Conservation (phyloP, 2,797 vertebrate genomes). For the Hylomyscus alleni region DNA sequence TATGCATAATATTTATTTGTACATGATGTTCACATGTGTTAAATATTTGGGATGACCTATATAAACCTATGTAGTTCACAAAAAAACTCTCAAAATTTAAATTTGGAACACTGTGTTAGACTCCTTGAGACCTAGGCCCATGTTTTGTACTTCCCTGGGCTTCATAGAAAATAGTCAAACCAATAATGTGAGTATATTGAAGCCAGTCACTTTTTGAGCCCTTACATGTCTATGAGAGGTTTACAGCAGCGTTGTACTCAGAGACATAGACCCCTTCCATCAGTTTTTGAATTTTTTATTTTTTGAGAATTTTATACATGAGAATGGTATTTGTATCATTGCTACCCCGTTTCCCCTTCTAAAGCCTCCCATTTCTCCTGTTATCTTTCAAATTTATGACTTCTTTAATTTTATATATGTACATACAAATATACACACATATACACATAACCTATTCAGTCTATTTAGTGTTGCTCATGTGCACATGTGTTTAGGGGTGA, state of each 20-base stretch:
- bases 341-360: too few species aligned
- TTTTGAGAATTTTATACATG: too few species aligned
- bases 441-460: not conserved
- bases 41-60: not conserved
- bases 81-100: constrained; percentile 1
- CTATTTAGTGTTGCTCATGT: not conserved
- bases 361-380: not conserved
- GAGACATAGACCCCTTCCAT: not conserved
- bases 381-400: not conserved
- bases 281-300: not conserved
- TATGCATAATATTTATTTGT: not conserved
- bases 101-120: not conserved
- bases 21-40: not conserved
- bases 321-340: not conserved
- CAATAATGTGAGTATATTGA: not conserved
- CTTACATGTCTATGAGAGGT: not conserved
- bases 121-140: not conserved
- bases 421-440: too few species aligned
- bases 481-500: not conserved
- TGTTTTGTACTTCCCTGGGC: not conserved
- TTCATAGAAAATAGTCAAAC: not conserved
- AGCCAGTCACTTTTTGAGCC: not conserved
- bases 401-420: not conserved
- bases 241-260: not conserved
- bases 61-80: not conserved